Evolutionary conservation across 2,888 invertebrate genomes (phyloP).

Genomic region (Cotesia congregata): DNA sequence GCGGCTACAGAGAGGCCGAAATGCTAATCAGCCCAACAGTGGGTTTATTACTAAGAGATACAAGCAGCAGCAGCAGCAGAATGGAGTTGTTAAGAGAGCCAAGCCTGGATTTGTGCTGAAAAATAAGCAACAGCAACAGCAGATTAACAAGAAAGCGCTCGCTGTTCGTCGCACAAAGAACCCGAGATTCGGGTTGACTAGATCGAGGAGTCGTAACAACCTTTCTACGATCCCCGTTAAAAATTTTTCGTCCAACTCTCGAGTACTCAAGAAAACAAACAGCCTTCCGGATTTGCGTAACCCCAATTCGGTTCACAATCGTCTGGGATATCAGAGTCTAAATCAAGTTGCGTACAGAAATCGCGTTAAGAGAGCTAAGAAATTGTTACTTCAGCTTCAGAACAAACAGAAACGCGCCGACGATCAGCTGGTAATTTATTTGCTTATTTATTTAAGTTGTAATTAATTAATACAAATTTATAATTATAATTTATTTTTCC

Average conservation of each 20-base stretch:
- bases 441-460: slow-evolving; percentile 7
- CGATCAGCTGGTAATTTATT: slow-evolving; percentile 59
- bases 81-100: slow-evolving; percentile 52
- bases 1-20: slow-evolving; percentile 43
- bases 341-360: slow-evolving; percentile 67
- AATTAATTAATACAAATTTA: not conserved
- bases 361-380: slow-evolving; percentile 66
- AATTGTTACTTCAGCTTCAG: slow-evolving; percentile 62
- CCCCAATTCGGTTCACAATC: slow-evolving; percentile 65
- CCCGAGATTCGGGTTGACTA: slow-evolving; percentile 57
- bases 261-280: slow-evolving; percentile 60
- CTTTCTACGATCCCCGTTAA: slow-evolving; percentile 51
- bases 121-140: slow-evolving; percentile 35
- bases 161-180: slow-evolving; percentile 53
- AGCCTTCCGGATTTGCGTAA: slow-evolving; percentile 65
- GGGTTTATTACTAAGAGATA: slow-evolving; percentile 61
- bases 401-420: slow-evolving; percentile 61
- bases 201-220: slow-evolving; percentile 63
- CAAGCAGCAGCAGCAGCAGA: slow-evolving; percentile 56
- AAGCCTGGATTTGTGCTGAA: slow-evolving; percentile 56
- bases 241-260: slow-evolving; percentile 57
- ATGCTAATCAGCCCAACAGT: slow-evolving; percentile 42
- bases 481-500: slow-evolving; percentile 24
- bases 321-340: slow-evolving; percentile 67
- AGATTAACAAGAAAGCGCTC: slow-evolving; percentile 54